Evolutionary conservation across 2,888 invertebrate species (phyloP), one percentile per base, ranked within the genome.

Genomic region (Oscheius sp.): DNA sequence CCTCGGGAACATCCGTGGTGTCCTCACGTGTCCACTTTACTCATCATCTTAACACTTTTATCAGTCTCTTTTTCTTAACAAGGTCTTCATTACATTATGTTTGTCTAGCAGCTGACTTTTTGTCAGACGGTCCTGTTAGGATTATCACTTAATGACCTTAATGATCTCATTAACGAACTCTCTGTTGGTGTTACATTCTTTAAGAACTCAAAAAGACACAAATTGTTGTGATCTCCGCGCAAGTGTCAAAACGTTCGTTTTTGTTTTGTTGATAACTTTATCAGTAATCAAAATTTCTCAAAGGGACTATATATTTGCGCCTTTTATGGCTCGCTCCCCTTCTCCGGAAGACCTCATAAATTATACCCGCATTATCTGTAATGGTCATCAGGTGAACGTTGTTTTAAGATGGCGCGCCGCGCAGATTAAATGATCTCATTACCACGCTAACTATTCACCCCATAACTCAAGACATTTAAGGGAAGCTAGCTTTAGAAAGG

Each of bases 371-470:
- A 48, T 63, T 63, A 63, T 63, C 63, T 37, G 47, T 63, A 32
- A 47, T 48, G 63, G 63, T 63, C 63, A 63, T 63, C 63, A 63
- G 42, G 21, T 63, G 47, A 35, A 21, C 63, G 63, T 63, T 63
- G 63, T 63, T 63, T 63, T 63, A 63, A 63, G 63, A 63, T 63
- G n/a, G 47, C 42, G 9, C 63, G 63, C 63, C 48, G 63, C 63
- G 21, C 60, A 7, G 21, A 42, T 42, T 42, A 42, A 42, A 42
- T 42, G n/a, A 63, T 63, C 63, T 37, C 50, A 63, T 63, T 29
- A 48, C 48, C 47, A 32, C 47, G 21, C 29, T 29, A 48, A 21
- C 48, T 48, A 63, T 32, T 47, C 63, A 11, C 50, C 48, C 48
- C 32, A 29, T 47, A 48, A 13, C 29, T 29, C 5, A 7, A 11